A percentile compares a stretch with the other conserved stretches of the same genome.
phyloP scores from a whole-genome alignment of 2,797 vertebrate species.

The Mormyrus hasselquistii region DNA sequence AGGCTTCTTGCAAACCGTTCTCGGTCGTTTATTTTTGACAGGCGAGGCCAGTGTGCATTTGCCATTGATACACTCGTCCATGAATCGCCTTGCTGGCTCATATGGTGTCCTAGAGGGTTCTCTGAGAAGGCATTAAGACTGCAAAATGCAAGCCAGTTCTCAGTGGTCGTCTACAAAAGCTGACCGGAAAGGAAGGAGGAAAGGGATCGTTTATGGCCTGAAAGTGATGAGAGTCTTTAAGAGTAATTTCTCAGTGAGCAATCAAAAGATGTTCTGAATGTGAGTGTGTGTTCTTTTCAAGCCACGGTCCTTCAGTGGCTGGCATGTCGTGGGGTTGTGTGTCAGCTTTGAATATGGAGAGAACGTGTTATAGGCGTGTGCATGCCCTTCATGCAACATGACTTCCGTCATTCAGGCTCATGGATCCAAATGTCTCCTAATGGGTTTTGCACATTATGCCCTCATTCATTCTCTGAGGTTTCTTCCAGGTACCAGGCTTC shows the following conservation, averaged over 20 bases:
- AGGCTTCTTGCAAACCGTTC: constrained; percentile 47
- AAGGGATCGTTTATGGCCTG: neutral
- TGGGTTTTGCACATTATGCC: neutral
- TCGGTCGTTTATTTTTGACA: constrained; percentile 14
- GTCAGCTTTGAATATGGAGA: neutral
- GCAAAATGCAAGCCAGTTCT: neutral
- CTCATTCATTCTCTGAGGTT: neutral
- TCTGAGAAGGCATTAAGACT: neutral
- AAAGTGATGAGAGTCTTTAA: neutral
- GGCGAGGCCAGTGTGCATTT: neutral
- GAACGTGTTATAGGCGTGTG: neutral
- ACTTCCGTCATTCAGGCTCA: neutral
- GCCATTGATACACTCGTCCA: neutral
- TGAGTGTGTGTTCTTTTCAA: neutral
- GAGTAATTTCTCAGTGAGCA: neutral
- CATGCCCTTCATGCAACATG: neutral
- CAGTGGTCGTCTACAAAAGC: neutral
- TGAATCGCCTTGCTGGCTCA: neutral
- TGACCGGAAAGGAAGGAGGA: neutral
- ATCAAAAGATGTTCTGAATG: neutral
- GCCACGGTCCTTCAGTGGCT: neutral
- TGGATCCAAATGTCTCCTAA: neutral
- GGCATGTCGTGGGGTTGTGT: neutral
- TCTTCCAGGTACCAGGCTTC: neutral
- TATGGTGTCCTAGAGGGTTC: neutral